Conservation (phyloP, 2,797 vertebrate genomes). For the Sebastes nivosus region DNA sequence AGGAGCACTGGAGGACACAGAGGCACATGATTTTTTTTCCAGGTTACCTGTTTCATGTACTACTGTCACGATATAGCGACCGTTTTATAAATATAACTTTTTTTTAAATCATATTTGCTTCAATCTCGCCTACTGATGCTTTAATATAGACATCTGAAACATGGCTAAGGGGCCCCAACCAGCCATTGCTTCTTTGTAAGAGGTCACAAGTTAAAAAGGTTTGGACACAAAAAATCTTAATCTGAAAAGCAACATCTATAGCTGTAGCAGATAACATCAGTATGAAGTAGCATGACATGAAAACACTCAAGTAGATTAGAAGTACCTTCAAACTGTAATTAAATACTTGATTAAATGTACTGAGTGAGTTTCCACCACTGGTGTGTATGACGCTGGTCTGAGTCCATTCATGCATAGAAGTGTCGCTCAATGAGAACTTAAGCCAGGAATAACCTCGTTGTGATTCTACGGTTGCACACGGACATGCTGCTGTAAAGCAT, state of each 20-base stretch:
- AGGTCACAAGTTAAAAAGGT: not conserved
- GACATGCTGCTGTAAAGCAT: conserved; percentile 13
- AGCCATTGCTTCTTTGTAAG: not conserved
- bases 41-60: too few relatives aligned
- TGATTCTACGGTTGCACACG: not conserved
- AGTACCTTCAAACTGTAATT: not conserved
- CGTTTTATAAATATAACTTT: too few relatives aligned
- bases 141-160: not conserved
- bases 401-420: not conserved
- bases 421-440: not conserved
- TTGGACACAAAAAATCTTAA: not conserved
- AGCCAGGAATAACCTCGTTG: conserved; percentile 16
- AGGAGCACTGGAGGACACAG: too few relatives aligned
- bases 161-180: not conserved
- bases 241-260: not conserved
- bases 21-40: too few relatives aligned
- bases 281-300: not conserved
- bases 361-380: not conserved
- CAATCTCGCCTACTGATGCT: too few relatives aligned
- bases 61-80: accelerated
- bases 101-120: too few relatives aligned
- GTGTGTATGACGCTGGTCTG: not conserved
- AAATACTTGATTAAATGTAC: not conserved
- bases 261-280: not conserved
- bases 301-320: not conserved